Conservation (phyloP, 2,888 invertebrate species). For the Aleiodes leptofemur region DNA sequence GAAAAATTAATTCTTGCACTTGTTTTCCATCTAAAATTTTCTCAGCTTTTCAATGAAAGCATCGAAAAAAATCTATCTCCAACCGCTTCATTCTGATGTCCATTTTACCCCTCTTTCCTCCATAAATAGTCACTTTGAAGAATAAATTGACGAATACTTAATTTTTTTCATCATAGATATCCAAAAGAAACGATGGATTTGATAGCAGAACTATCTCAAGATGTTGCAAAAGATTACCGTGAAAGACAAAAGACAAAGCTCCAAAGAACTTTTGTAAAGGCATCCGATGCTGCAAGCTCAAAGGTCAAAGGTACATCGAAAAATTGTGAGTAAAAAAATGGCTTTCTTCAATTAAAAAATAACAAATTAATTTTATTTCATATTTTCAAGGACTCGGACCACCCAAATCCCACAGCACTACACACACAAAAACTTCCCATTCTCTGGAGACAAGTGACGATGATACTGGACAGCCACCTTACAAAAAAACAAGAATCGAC, state of each 20-base stretch:
- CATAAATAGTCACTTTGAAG: too few species aligned
- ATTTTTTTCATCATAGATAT: slow-evolving; percentile 79
- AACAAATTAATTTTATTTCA: neutral
- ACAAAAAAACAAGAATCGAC: slow-evolving; percentile 59
- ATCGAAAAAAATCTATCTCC: too few species aligned
- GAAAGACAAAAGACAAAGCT: slow-evolving; percentile 80
- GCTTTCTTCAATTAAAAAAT: too few species aligned
- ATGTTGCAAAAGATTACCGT: slow-evolving; percentile 85
- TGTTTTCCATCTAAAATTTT: too few species aligned
- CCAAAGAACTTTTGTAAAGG: slow-evolving; percentile 85
- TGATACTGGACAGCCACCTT: slow-evolving; percentile 39
- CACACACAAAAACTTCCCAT: neutral
- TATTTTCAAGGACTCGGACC: slow-evolving; percentile 49
- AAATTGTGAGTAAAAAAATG: slow-evolving; percentile 67
- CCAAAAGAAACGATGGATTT: slow-evolving; percentile 88
- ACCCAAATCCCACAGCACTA: neutral
- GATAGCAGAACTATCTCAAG: slow-evolving; percentile 84
- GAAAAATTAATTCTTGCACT: too few species aligned
- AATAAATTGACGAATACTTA: slow-evolving; percentile 1
- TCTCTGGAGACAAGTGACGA: slow-evolving; percentile 31
- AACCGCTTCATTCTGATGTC: too few species aligned
- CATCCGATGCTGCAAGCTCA: slow-evolving; percentile 86
- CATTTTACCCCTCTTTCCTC: too few species aligned
- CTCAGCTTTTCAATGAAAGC: too few species aligned
- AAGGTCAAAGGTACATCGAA: slow-evolving; percentile 82